phyloP scores from a whole-genome alignment of 1,140 invertebrate genomes.

The Gonioctena quinquepunctata region DNA sequence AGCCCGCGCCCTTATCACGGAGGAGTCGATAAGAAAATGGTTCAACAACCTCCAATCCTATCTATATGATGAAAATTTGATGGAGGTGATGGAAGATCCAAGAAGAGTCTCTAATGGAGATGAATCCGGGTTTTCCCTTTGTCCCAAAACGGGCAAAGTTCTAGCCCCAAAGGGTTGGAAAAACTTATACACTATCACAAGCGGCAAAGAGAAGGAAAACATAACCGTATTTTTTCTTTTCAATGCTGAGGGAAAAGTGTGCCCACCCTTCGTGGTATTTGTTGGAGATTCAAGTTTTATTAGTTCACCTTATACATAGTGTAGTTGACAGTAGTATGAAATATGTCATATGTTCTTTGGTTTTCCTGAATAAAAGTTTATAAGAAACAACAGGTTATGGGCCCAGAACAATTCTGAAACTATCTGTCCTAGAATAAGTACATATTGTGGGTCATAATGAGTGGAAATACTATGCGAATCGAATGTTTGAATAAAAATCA shows the following conservation, averaged over 20 bases:
- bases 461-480: too few relatives aligned
- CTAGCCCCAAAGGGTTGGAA: conserved; percentile 37
- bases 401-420: too few relatives aligned
- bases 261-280: conserved; percentile 34
- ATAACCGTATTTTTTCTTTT: conserved; percentile 46
- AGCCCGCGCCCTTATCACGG: conserved; percentile 6
- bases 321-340: too few relatives aligned
- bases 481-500: too few relatives aligned
- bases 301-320: too few relatives aligned
- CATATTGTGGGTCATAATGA: too few relatives aligned
- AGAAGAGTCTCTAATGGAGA: conserved; percentile 27
- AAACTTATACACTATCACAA: conserved; percentile 38
- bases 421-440: too few relatives aligned
- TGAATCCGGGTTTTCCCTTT: conserved; percentile 41
- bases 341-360: too few relatives aligned
- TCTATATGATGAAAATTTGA: background rate
- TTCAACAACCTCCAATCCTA: background rate
- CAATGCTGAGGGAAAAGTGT: conserved; percentile 38
- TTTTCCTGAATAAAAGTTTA: too few relatives aligned
- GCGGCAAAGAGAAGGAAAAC: conserved; percentile 42
- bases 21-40: background rate
- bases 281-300: too few relatives aligned
- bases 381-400: too few relatives aligned
- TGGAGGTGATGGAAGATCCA: conserved; percentile 21
- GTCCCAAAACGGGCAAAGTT: conserved; percentile 42